phyloP scores from a whole-genome alignment of 92 coral and sea anemone genomes.

The Epizoanthus scotinus region DNA sequence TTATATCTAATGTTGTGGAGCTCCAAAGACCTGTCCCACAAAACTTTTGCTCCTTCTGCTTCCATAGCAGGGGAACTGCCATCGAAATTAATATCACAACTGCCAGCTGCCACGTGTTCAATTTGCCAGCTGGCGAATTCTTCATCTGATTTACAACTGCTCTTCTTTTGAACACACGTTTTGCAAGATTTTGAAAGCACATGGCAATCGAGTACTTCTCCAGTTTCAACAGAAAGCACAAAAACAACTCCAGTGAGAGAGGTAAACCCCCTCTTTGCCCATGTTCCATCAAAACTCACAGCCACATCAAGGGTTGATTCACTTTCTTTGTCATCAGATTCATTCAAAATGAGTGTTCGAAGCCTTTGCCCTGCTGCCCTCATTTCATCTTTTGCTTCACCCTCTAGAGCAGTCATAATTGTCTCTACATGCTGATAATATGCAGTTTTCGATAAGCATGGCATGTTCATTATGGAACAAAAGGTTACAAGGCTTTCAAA shows the following conservation, averaged over 20 bases:
- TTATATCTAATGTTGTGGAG: slow-evolving; percentile 51
- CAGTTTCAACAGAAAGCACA: slow-evolving; percentile 28
- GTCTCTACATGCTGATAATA: slow-evolving; percentile 45
- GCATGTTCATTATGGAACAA: slow-evolving; percentile 59
- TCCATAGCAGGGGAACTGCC: slow-evolving; percentile 70
- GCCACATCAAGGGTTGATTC: slow-evolving; percentile 20
- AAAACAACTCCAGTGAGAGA: slow-evolving; percentile 40
- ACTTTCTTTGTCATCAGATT: slow-evolving; percentile 16
- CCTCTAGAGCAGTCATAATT: slow-evolving; percentile 37
- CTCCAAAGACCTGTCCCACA: slow-evolving; percentile 62
- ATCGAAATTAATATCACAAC: slow-evolving; percentile 44
- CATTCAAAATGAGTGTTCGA: slow-evolving; percentile 28
- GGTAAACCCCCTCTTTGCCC: slow-evolving; percentile 18
- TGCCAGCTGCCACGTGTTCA: slow-evolving; percentile 31
- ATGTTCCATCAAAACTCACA: slow-evolving; percentile 31
- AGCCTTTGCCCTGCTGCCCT: slow-evolving; percentile 44
- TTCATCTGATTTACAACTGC: slow-evolving; percentile 46
- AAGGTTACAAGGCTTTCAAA: slow-evolving; percentile 59
- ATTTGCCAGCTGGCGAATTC: slow-evolving; percentile 35
- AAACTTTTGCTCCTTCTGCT: slow-evolving; percentile 57
- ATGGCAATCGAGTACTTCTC: slow-evolving; percentile 45
- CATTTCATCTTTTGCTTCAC: slow-evolving; percentile 59
- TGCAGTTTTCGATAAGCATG: slow-evolving; percentile 42
- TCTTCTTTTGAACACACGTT: slow-evolving; percentile 49
- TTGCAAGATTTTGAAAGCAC: slow-evolving; percentile 49